Conservation (phyloP, 2,888 invertebrate genomes). For the Villa cingulata region DNA sequence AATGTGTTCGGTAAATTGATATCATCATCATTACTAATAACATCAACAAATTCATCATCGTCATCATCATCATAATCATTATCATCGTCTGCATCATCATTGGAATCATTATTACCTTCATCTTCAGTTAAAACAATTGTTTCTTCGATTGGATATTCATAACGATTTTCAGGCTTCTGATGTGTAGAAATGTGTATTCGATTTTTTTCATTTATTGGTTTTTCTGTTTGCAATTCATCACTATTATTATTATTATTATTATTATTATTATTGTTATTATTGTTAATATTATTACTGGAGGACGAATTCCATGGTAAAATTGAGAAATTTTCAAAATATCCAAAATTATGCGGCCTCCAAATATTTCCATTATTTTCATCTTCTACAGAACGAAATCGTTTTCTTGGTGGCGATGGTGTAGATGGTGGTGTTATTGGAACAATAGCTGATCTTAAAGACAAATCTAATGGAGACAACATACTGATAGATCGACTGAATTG, state of each 20-base stretch:
- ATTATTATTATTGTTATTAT: too few relatives aligned
- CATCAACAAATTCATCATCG: conserved; percentile 33
- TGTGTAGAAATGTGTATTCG: too few relatives aligned
- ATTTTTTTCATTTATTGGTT: not conserved
- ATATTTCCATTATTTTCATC: conserved; percentile 21
- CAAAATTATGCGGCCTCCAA: conserved; percentile 29
- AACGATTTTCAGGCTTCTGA: not conserved
- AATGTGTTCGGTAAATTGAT: too few relatives aligned
- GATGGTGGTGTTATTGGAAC: conserved; percentile 36
- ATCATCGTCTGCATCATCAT: conserved; percentile 6
- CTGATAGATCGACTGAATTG: conserved; percentile 27
- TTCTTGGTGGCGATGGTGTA: conserved; percentile 35
- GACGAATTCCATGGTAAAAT: conserved; percentile 12
- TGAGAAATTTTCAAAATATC: conserved; percentile 14
- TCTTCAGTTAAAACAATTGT: conserved; percentile 35
- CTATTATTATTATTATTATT: too few relatives aligned
- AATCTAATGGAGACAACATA: conserved; percentile 31
- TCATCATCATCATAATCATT: conserved; percentile 14
- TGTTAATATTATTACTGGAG: not conserved
- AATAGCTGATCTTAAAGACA: conserved; percentile 28
- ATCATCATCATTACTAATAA: conserved; percentile 30
- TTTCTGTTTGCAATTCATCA: too few relatives aligned
- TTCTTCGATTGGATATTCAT: conserved; percentile 16
- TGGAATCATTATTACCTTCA: conserved; percentile 14
- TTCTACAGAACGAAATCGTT: conserved; percentile 27